Conservation (phyloP, 1,140 invertebrate genomes). For the Scylla paramamosain region DNA sequence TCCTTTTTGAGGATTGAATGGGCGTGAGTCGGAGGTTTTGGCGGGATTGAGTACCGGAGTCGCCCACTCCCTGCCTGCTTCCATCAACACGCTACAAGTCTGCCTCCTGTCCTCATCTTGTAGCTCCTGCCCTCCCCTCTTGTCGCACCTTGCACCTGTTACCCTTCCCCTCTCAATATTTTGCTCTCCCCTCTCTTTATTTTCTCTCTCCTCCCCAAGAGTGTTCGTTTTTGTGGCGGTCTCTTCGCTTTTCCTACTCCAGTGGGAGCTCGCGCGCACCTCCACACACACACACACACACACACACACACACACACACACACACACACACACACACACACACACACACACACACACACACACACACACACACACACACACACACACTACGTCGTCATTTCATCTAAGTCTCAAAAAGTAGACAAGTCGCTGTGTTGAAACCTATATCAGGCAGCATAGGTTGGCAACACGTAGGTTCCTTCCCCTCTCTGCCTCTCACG, state of each 20-base stretch:
- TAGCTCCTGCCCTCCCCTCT: conserved; percentile 44
- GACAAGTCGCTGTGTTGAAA: too few species aligned
- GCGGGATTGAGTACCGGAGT: too few species aligned
- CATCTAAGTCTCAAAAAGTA: too few species aligned
- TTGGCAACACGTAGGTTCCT: too few species aligned
- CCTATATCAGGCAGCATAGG: too few species aligned
- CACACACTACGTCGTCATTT: too few species aligned
- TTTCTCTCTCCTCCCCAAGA: conserved; percentile 37
- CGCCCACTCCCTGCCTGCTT: conserved; percentile 37
- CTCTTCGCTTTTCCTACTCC: not conserved
- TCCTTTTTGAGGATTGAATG: too few species aligned
- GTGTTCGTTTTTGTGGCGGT: not conserved
- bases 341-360: not conserved
- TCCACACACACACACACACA: too few species aligned
- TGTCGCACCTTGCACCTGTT: conserved; percentile 38
- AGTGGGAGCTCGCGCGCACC: too few species aligned
- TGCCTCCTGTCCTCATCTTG: conserved; percentile 60
- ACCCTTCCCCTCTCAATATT: conserved; percentile 43
- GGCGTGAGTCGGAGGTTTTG: too few species aligned
- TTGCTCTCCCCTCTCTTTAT: conserved; percentile 40
- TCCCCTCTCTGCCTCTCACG: too few species aligned
- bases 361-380: conserved; percentile 37
- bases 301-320: too few species aligned
- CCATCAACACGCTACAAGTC: conserved; percentile 48
- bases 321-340: not conserved